phyloP scores from a whole-genome alignment of 2,113 vertebrate species.

The Nibea albiflora region DNA sequence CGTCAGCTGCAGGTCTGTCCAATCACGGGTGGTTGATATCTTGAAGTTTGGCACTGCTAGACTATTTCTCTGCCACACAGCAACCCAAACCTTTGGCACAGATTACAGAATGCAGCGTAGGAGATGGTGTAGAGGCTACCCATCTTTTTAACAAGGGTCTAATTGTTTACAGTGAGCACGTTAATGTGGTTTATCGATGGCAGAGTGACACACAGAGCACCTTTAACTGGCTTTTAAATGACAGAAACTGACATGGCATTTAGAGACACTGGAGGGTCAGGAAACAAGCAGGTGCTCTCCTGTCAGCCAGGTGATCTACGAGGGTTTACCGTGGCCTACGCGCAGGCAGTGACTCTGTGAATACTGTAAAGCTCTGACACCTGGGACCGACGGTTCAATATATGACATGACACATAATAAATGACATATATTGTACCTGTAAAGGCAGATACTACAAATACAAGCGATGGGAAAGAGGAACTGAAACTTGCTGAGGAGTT shows the following conservation, averaged over 20 bases:
- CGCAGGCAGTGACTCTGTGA: constrained; percentile 30
- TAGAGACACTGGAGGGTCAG: constrained; percentile 9
- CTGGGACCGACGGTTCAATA: background rate
- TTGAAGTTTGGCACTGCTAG: no score
- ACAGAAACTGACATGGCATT: constrained; percentile 7
- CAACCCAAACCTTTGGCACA: background rate
- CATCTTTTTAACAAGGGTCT: background rate
- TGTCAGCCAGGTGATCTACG: constrained; percentile 7
- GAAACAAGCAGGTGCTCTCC: constrained; percentile 19
- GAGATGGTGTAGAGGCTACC: background rate
- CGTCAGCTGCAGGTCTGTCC: no score
- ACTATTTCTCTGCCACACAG: background rate
- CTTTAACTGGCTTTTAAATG: background rate
- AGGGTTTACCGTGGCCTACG: constrained; percentile 26
- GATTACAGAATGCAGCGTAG: background rate
- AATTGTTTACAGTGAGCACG: background rate
- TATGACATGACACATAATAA: background rate
- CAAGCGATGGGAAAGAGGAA: background rate
- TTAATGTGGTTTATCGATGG: background rate
- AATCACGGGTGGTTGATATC: no score
- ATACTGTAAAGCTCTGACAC: background rate
- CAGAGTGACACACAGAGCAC: background rate
- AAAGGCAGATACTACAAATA: constrained; percentile 1
- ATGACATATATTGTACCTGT: constrained; percentile 19
- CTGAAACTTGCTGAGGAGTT: background rate